A percentile compares a stretch with the other conserved stretches of the same genome.
Evolutionary conservation across 2,797 vertebrate genomes (phyloP).

Genomic region (Tinamus major): DNA sequence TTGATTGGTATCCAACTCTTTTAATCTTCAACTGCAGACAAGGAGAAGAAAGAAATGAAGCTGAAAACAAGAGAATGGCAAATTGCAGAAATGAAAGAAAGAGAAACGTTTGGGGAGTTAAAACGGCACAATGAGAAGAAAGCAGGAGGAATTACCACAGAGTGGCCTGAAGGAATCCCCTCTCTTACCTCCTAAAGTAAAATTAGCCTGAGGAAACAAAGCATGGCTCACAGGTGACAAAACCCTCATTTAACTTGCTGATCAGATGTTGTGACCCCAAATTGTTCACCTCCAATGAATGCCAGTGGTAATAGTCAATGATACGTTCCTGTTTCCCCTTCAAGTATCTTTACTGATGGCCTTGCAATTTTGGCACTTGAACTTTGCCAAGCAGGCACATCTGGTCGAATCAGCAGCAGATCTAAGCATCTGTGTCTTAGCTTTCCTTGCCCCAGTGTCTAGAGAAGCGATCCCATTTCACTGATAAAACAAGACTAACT

Average conservation of each 20-base stretch:
- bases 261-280: background rate
- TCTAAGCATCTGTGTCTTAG: background rate
- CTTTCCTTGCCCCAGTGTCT: background rate
- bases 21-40: background rate
- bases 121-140: background rate
- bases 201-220: background rate
- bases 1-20: background rate
- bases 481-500: background rate
- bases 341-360: background rate
- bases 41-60: background rate
- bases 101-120: background rate
- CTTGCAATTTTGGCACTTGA: background rate
- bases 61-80: background rate
- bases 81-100: background rate
- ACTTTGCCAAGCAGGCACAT: background rate
- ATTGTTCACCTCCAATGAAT: background rate
- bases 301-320: background rate
- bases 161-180: background rate
- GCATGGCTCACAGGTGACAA: background rate
- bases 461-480: background rate
- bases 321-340: background rate
- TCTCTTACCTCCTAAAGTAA: background rate
- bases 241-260: background rate
- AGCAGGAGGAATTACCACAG: background rate
- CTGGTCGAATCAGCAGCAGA: background rate